Evolutionary conservation across 2,888 invertebrate species (phyloP), one percentile per base, ranked within the genome.

Genomic region (Tridacna crocea): DNA sequence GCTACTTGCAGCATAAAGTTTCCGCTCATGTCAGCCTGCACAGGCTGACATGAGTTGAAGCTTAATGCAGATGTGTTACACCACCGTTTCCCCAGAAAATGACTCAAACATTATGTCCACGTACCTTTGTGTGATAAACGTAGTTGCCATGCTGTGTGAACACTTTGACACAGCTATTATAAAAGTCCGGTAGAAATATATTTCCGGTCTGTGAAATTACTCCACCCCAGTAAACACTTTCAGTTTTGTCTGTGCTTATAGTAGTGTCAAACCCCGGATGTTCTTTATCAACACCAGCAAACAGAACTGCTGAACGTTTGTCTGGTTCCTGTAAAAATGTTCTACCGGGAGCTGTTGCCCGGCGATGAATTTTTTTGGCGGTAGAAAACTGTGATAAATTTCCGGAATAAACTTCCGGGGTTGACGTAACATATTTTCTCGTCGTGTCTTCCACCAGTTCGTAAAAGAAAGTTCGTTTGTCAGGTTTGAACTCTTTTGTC

Each of bases 221-320:
- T 6, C 78, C 78, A n/a, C 78, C 78, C 77, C 78, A 78, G 48
- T 63, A 78, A 6, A 72, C 26, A 72, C 72, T 65, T n/a, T 61
- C 65, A 0, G 26, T 72, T n/a, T 36, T 13, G n/a, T 78, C 78
- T 2, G 61, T 78, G 66, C 61, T 65, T 6, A 78, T 63, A 47
- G 48, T 47, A 0, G 47, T 61, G 3, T 27, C 46, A 61, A 60
- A 74, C 13, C 74, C 36, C 3, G 4, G 17, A 60, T 26, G 46
- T 17, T n/a, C 19, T 22, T 48, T 22, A 24, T 70, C 26, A 51
- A 26, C 12, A 51, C 70, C 55, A 6, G 10, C 27, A 26, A 51
- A 70, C 24, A 51, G 70, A 12, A 70, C 70, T 4, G 48, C 75
- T 0, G 61, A 51, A 8, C 73, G 24, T 22, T 70, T 70, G 22